Evolutionary conservation across 2,113 vertebrate species (phyloP), one percentile per base, ranked within the genome.

Genomic region (Cochlearius cochlearius): DNA sequence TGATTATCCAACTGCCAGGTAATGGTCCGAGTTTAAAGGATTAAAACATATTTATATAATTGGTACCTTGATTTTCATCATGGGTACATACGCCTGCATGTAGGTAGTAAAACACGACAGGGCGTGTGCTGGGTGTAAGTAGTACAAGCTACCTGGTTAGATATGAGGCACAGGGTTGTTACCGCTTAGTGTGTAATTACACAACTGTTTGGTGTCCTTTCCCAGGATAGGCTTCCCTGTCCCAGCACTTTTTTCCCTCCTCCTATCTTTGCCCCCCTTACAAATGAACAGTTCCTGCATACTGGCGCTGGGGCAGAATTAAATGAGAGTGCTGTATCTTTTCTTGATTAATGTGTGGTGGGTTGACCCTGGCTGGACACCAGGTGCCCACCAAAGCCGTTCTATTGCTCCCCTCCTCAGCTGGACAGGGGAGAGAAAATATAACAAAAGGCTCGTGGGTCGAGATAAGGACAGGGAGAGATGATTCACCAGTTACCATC

Each of bases 21-120:
- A 59, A 76, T 76, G 45, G 30, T 79, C 92, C 0, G 0, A 41
- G 52, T 91, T 87, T 77, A 92, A 92, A 96, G 77, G 59, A 94
- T 77, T 91, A 67, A 96, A 96, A 86, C 29, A 27, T 91, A 25
- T 91, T 83, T 55, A 23, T 92, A 5, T 92, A 95, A 92, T 86
- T 89, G 27, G 19, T 92, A 50, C 15, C 41, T 91, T 95, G 47
- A 77, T 80, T 93, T 95, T 96, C 81, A 53, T 92, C 71, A 20
- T 52, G 45, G 20, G 39, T 95, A 10, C 11, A 0, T 90, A 87
- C 0, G 7, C 62, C 50, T 96, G 38, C 38, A 53, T 52, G 80
- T 72, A 95, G 91, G 45, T 47, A 89, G 60, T 88, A 88, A 84
- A 92, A 67, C 81, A 90, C 5, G 41, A 62, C 76, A 72, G 49